Evolutionary conservation across 1,140 invertebrate species (phyloP), one percentile per base, ranked within the genome.

Genomic region (Scaptomyza graminum): DNA sequence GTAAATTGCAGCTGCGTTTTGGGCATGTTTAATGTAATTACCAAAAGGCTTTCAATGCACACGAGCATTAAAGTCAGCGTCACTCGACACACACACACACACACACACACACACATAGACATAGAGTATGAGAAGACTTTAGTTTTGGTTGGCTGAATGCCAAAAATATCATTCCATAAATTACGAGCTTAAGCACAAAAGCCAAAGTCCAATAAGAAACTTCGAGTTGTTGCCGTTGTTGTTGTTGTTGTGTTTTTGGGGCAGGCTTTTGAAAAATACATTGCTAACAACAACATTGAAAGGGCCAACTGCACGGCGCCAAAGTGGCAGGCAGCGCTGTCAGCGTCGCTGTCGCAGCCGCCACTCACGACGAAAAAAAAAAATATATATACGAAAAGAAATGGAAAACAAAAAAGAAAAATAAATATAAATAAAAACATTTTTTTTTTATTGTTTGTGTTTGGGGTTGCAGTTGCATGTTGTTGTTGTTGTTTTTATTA

Each of bases 11-110:
- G 84, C 79, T 87, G 76, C 83, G 80, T 88, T 88, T 87, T 88
- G 83, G 84, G 83, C 83, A 87, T 87, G 83, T 87, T 87, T 87
- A 87, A 87, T 87, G 83, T 87, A 87, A 87, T 87, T 87, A 87
- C 83, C 83, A 79, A 83, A 88, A 87, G 83, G 79, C 83, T 87
- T 87, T 87, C 83, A 88, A 85, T 82, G 64, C 74, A 79, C 76
- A 76, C 59, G 74, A 73, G 67, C 72, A 79, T 80, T 62, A 79
- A 80, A 80, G 78, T 77, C 79, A 82, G 66, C 52, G 41, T 69
- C 66, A 52, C 31, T 74, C 65, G 56, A 61, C 44, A 56, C 41
- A 72, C 62, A 73, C 34, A 52, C 46, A 62, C 46, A 60, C 28
- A 62, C 22, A 61, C 49, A 47, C 22, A 50, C 39, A 71, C 34